Evolutionary conservation across 2,888 invertebrate species (phyloP).

Genomic region (Oscheius onirici): DNA sequence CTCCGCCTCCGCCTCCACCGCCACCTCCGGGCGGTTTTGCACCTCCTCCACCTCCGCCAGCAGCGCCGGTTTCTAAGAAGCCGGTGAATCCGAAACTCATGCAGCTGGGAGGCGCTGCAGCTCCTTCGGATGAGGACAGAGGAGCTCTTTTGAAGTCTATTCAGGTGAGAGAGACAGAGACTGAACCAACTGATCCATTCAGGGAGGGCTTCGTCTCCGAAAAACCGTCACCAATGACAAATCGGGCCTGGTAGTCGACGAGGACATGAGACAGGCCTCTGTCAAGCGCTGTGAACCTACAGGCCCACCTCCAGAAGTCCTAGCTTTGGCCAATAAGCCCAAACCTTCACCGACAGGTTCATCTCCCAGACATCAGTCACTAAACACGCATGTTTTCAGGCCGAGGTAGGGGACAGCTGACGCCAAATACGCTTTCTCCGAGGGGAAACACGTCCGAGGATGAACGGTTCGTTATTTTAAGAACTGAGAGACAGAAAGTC

Average conservation of each 20-base stretch:
- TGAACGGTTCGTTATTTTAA: slow-evolving; percentile 14
- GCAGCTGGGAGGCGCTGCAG: slow-evolving; percentile 54
- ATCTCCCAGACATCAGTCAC: background rate
- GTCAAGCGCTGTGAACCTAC: slow-evolving; percentile 44
- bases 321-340: background rate
- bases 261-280: slow-evolving; percentile 51
- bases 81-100: slow-evolving; percentile 46
- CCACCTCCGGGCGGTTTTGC: slow-evolving; percentile 43
- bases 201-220: slow-evolving; percentile 53
- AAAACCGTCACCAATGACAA: slow-evolving; percentile 66
- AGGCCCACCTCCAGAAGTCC: slow-evolving; percentile 36
- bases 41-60: slow-evolving; percentile 39
- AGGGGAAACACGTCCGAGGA: slow-evolving; percentile 15
- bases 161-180: slow-evolving; percentile 21
- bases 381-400: slow-evolving; percentile 9
- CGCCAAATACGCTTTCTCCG: slow-evolving; percentile 14
- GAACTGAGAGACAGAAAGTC: background rate
- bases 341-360: slow-evolving; percentile 8
- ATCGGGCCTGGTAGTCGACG: slow-evolving; percentile 59
- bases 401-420: slow-evolving; percentile 14
- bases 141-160: slow-evolving; percentile 54
- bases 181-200: background rate
- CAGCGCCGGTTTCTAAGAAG: slow-evolving; percentile 23
- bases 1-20: slow-evolving; percentile 45
- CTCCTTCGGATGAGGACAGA: slow-evolving; percentile 46